Base-by-base conservation (phyloP, 2,888 invertebrate genomes). In the Argynnis bischoffii region DNA sequence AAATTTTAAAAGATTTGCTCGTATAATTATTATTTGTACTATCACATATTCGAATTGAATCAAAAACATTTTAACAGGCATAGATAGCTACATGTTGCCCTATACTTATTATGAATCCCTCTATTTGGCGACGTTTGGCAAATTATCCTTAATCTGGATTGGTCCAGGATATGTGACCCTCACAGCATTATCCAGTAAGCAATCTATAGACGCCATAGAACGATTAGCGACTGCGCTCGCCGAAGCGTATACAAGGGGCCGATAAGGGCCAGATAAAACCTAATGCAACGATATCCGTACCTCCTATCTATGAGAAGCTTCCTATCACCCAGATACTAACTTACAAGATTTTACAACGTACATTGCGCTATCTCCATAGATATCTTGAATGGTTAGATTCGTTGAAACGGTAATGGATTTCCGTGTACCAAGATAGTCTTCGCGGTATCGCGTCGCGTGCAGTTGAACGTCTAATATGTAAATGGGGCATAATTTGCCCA, bases 171-270 rank as follows among this genome's bases (percentile, higher is more conserved):
- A 85, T 83, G 86, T 87, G 86, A 82, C 86, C 86, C 83, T 82
- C 79, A 81, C 77, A 80, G 80, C 77, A 81, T 87, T 86, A 86
- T 88, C 87, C 79, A 74, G 73, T 77, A 77, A 82, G 78, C 81
- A 81, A 88, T 87, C 86, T 85, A 79, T 82, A 79, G 84, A 84
- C 81, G 80, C 82, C 83, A 82, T 85, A 82, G 82, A 78, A 79
- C 84, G 89, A 92, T 90, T 90, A 89, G 86, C 86, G 79, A 85
- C 82, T 81, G 80, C 80, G 84, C 82, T 85, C 80, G 75, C 77
- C 81, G 78, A 81, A 80, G 87, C 89, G 84, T 83, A 83, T 72
- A 76, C 75, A 64, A 72, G 70, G 81, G 81, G 78, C 75, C 78
- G 86, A 88, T 88, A 86, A 86, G 81, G 78, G 72, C 72, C 74